phyloP scores from a whole-genome alignment of 2,113 vertebrate genomes.

The Paradoxurus hermaphroditus region DNA sequence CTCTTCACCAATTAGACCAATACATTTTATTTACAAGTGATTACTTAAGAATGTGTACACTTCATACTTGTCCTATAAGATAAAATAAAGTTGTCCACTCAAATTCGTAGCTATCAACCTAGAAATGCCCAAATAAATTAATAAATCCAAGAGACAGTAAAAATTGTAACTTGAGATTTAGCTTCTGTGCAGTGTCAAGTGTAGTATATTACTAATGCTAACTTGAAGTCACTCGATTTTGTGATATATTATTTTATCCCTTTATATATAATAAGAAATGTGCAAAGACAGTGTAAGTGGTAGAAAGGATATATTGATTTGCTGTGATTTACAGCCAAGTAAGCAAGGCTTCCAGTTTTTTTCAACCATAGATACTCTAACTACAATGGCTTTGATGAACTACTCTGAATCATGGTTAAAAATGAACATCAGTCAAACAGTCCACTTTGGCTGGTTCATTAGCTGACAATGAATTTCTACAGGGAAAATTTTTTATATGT shows the following conservation, averaged over 20 bases:
- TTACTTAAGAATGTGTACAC: not conserved
- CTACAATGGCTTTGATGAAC: slow-evolving; percentile 28
- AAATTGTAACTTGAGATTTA: not conserved
- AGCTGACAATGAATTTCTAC: slow-evolving; percentile 3
- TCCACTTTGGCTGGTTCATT: slow-evolving; percentile 36
- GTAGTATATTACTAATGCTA: not conserved
- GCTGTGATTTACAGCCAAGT: not conserved
- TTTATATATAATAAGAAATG: not conserved
- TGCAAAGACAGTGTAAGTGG: not conserved
- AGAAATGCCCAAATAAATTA: not conserved
- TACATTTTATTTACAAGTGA: not conserved
- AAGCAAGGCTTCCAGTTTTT: not conserved
- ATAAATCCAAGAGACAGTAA: not conserved
- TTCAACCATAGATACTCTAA: not conserved
- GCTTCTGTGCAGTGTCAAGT: not conserved
- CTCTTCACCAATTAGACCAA: not conserved
- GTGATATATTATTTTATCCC: not conserved
- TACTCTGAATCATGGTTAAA: not conserved
- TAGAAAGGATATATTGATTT: slow-evolving; percentile 5
- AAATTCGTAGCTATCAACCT: not conserved
- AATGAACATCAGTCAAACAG: slow-evolving; percentile 9
- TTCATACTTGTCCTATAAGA: not conserved
- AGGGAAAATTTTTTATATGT: not conserved
- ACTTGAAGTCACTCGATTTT: not conserved
- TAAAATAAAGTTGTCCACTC: not conserved